Percentiles rank a stretch among this genome's conserved stretches.
Conservation (phyloP, 2,888 invertebrate genomes). For the Stenotaenia linearis region DNA sequence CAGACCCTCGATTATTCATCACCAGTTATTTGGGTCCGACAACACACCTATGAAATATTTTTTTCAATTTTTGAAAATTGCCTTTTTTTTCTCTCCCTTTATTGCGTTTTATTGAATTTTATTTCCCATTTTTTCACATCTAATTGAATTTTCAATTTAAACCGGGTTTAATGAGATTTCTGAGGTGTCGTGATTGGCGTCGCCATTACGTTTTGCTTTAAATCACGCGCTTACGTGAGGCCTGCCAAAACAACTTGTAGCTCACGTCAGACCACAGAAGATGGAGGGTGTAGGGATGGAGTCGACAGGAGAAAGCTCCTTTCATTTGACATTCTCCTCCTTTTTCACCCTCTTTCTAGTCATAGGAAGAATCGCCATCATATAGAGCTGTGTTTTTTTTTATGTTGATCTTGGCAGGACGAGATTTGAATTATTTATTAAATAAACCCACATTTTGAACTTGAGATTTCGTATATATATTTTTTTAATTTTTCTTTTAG, state of each 20-base stretch:
- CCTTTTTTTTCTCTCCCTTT: background rate
- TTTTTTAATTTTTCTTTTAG: background rate
- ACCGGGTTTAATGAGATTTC: background rate
- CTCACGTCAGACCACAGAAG: slow-evolving; percentile 19
- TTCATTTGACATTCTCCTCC: slow-evolving; percentile 8
- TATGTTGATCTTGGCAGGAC: background rate
- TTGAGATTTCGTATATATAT: background rate
- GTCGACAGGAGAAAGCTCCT: slow-evolving; percentile 3
- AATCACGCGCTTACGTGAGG: slow-evolving; percentile 15
- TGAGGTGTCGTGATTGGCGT: slow-evolving; percentile 10
- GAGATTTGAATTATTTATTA: slow-evolving; percentile 10
- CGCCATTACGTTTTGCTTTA: slow-evolving; percentile 5
- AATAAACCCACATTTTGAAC: background rate
- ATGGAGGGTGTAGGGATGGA: background rate
- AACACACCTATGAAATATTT: background rate
- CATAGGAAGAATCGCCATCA: background rate
- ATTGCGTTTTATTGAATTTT: background rate
- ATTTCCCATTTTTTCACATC: background rate
- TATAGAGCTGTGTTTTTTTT: background rate
- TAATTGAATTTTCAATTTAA: background rate
- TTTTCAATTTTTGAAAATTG: background rate
- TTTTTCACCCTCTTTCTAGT: background rate
- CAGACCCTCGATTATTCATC: slow-evolving; percentile 6
- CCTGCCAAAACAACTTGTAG: slow-evolving; percentile 19
- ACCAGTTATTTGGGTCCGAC: background rate